Conservation (phyloP, 2,113 vertebrate genomes). For the Phycodurus eques region DNA sequence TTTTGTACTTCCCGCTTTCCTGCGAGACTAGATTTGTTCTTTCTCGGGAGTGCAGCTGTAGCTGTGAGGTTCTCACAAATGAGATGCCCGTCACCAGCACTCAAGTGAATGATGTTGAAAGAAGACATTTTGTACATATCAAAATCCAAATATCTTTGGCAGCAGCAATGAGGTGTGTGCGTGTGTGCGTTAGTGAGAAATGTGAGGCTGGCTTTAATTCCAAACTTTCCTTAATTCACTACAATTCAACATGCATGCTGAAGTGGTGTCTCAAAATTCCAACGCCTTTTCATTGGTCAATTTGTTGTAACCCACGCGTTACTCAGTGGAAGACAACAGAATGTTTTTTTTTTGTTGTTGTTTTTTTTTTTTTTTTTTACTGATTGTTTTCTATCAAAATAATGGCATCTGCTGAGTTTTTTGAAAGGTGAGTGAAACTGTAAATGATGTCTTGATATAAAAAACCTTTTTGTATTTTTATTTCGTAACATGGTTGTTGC, state of each 20-base stretch:
- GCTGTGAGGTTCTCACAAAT: conserved; percentile 48
- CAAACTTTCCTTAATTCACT: conserved; percentile 23
- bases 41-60: conserved; percentile 50
- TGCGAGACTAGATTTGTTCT: conserved; percentile 26
- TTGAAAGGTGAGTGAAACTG: conserved; percentile 34
- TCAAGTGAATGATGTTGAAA: conserved; percentile 33
- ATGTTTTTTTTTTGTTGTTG: conserved; percentile 57
- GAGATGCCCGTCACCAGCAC: conserved; percentile 67
- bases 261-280: conserved; percentile 20
- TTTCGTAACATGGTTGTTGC: conserved; percentile 32
- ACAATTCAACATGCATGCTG: conserved; percentile 13
- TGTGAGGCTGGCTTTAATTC: conserved; percentile 14
- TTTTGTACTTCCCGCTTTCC: conserved; percentile 56
- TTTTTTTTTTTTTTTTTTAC: conserved; percentile 77
- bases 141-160: conserved; percentile 40
- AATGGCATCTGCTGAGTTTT: conserved; percentile 63
- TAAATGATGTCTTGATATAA: conserved; percentile 24
- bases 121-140: conserved; percentile 61
- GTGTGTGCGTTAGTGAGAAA: not conserved
- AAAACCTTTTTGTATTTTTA: conserved; percentile 50
- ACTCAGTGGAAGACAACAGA: conserved; percentile 67
- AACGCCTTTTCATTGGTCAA: conserved; percentile 53
- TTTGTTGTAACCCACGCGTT: conserved; percentile 39
- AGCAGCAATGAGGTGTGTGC: conserved; percentile 18
- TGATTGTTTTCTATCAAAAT: conserved; percentile 69